Evolutionary conservation across 2,888 invertebrate species (phyloP).

Genomic region (Perithous albicinctus): DNA sequence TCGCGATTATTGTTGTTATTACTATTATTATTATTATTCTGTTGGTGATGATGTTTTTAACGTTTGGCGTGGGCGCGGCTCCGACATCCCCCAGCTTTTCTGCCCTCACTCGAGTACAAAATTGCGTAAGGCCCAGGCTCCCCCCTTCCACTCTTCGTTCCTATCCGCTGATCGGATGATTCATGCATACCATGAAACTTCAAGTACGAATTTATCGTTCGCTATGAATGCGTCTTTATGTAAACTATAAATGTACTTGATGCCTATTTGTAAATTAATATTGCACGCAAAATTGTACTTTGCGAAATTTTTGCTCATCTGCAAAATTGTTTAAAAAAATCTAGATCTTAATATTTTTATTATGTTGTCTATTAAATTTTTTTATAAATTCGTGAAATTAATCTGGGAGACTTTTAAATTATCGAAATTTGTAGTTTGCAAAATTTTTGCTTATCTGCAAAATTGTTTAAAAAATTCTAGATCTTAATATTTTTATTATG

Average conservation of each 20-base stretch:
- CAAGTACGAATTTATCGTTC: background rate
- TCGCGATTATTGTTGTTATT: slow-evolving; percentile 43
- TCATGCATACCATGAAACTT: background rate
- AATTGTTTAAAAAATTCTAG: too few relatives aligned
- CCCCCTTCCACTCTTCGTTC: slow-evolving; percentile 14
- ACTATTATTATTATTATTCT: slow-evolving; percentile 43
- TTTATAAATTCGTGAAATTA: too few relatives aligned
- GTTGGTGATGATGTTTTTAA: slow-evolving; percentile 33
- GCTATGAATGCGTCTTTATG: background rate
- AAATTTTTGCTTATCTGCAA: too few relatives aligned
- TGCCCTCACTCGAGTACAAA: slow-evolving; percentile 36
- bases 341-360: background rate
- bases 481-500: too few relatives aligned
- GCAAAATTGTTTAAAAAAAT: background rate
- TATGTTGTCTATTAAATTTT: too few relatives aligned
- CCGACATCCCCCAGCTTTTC: slow-evolving; percentile 41
- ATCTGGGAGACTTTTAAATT: too few relatives aligned
- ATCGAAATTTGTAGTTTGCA: too few relatives aligned
- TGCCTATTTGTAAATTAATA: too few relatives aligned
- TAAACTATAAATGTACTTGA: background rate
- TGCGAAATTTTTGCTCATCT: background rate
- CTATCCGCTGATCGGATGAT: slow-evolving; percentile 17
- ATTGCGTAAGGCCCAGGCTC: slow-evolving; percentile 56
- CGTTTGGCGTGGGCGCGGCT: slow-evolving; percentile 44
- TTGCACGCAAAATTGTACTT: too few relatives aligned